phyloP scores from a whole-genome alignment of 2,113 vertebrate species.

The Helogale parvula region DNA sequence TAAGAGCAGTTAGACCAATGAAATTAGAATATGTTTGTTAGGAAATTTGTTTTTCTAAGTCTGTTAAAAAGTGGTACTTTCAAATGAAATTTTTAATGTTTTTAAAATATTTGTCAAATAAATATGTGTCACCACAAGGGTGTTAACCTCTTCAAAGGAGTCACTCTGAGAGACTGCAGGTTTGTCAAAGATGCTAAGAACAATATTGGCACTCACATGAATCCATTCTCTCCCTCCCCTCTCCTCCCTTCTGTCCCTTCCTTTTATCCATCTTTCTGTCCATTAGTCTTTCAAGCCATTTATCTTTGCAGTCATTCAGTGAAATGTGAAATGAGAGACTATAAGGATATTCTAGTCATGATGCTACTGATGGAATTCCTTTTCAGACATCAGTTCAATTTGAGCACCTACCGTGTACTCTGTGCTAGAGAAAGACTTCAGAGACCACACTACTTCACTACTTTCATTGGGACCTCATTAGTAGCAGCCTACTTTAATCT shows the following conservation, averaged over 20 bases:
- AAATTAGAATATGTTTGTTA: slow-evolving; percentile 38
- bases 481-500: not conserved
- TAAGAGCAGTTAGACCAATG: not conserved
- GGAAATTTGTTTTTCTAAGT: slow-evolving; percentile 18
- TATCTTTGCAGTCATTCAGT: slow-evolving; percentile 5
- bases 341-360: slow-evolving; percentile 6
- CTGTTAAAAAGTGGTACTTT: not conserved
- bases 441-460: not conserved
- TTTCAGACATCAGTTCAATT: not conserved
- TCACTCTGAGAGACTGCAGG: not conserved
- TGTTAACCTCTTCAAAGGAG: not conserved
- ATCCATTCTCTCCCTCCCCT: not conserved
- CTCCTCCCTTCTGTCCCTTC: not conserved
- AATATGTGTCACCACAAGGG: not conserved
- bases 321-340: slow-evolving; percentile 33
- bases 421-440: slow-evolving; percentile 2
- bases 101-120: slow-evolving; percentile 34
- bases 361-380: slow-evolving; percentile 4
- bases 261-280: not conserved
- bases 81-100: slow-evolving; percentile 41
- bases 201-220: not conserved
- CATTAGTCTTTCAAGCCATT: not conserved
- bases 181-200: slow-evolving; percentile 42
- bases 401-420: not conserved
- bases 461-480: slow-evolving; percentile 20